These are phyloP conservation scores for Thecocarcelia acutangulata DNA, from an alignment of 2,888 invertebrate species.

Conservation along the genomic window DNA sequence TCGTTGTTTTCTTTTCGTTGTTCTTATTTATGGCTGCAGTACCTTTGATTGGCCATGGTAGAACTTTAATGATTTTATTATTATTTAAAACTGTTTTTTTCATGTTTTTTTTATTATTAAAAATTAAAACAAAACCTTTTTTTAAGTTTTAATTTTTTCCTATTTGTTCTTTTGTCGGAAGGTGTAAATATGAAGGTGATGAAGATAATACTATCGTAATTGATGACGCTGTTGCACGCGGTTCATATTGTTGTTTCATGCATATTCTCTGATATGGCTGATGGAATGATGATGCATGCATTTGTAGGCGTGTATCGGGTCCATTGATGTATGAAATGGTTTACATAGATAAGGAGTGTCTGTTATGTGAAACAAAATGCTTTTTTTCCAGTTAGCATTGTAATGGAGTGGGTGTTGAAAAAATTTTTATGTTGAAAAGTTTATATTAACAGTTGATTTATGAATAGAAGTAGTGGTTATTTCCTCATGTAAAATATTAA, in stretches of 20 bases:
- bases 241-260: not conserved
- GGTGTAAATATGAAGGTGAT: slow-evolving; percentile 61
- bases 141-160: slow-evolving; percentile 6
- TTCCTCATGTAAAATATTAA: too few relatives aligned
- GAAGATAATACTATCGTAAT: slow-evolving; percentile 25
- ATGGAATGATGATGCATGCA: slow-evolving; percentile 40
- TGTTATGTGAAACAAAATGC: slow-evolving; percentile 28
- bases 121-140: slow-evolving; percentile 36
- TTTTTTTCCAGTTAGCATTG: slow-evolving; percentile 4
- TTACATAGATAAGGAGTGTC: slow-evolving; percentile 65
- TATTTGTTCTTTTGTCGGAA: slow-evolving; percentile 47
- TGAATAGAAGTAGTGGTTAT: not conserved
- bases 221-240: slow-evolving; percentile 21
- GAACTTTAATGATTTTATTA: slow-evolving; percentile 58
- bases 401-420: not conserved
- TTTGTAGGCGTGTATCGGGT: slow-evolving; percentile 64
- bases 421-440: not conserved
- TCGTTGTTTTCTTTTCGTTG: slow-evolving; percentile 21
- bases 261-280: slow-evolving; percentile 34
- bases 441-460: not conserved
- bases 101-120: slow-evolving; percentile 42
- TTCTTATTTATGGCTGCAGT: slow-evolving; percentile 29
- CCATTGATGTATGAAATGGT: slow-evolving; percentile 64
- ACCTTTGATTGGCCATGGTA: slow-evolving; percentile 60
- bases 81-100: slow-evolving; percentile 31